A percentile compares a stretch with the other conserved stretches of the same genome.
phyloP scores from a whole-genome alignment of 2,113 vertebrate genomes.

The Odocoileus virginianus region DNA sequence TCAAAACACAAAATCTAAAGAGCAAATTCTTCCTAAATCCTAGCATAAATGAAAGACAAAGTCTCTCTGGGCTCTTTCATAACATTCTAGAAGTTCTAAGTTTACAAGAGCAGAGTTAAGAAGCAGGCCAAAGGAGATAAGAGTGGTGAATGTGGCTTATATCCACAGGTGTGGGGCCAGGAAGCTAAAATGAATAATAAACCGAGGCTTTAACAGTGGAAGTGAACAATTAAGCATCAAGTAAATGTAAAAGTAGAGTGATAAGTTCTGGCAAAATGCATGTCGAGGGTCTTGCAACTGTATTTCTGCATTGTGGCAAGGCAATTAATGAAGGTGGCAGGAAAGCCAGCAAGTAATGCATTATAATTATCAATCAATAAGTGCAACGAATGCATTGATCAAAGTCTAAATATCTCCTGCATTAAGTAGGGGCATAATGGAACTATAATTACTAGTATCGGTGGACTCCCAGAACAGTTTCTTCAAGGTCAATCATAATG shows the following conservation, averaged over 20 bases:
- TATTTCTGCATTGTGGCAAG: slow-evolving; percentile 38
- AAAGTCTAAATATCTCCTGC: slow-evolving; percentile 57
- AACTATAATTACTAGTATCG: slow-evolving; percentile 49
- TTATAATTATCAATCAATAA: slow-evolving; percentile 66
- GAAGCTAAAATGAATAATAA: neutral
- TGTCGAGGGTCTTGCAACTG: neutral
- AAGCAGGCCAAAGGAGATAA: neutral
- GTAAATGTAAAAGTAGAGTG: neutral
- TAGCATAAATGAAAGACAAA: neutral
- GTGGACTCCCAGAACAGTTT: slow-evolving; percentile 24
- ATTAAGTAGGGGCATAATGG: slow-evolving; percentile 49
- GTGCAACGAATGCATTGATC: slow-evolving; percentile 60
- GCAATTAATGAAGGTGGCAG: slow-evolving; percentile 35
- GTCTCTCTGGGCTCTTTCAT: neutral
- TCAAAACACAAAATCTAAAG: neutral
- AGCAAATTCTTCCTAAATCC: neutral
- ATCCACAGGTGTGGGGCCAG: neutral
- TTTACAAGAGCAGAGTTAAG: neutral
- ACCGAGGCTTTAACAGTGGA: neutral
- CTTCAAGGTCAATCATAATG: slow-evolving; percentile 53
- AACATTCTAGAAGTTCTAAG: neutral
- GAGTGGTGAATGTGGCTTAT: neutral
- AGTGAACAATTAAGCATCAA: neutral
- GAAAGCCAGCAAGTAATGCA: neutral
- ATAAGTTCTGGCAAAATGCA: neutral